Conservation (phyloP, 2,113 vertebrate genomes). For the Ramphastos sulfuratus region DNA sequence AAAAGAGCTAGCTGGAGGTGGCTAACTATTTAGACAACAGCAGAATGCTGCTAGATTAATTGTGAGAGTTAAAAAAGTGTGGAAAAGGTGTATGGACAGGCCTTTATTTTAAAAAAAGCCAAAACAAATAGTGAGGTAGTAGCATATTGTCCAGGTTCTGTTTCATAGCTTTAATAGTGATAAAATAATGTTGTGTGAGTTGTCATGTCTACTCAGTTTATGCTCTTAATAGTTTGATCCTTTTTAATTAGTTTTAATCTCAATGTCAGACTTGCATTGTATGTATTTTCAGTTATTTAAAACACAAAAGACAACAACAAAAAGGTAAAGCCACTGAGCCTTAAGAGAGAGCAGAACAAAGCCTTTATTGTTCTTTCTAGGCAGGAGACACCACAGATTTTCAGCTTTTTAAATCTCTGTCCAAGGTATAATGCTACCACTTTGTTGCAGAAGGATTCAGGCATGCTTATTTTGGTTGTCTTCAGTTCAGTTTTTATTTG, state of each 20-base stretch:
- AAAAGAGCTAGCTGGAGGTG: not conserved
- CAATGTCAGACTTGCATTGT: not conserved
- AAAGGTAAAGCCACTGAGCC: not conserved
- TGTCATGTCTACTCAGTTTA: not conserved
- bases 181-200: not conserved
- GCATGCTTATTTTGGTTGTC: not conserved
- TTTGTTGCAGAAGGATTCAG: not conserved
- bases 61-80: not conserved
- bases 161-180: not conserved
- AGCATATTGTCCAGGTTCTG: not conserved
- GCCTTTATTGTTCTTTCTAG: not conserved
- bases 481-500: not conserved
- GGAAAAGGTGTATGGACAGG: not conserved
- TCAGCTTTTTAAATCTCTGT: not conserved
- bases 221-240: not conserved
- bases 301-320: not conserved
- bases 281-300: not conserved
- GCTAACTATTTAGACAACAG: not conserved
- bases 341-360: not conserved
- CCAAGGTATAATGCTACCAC: not conserved
- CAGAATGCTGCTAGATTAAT: not conserved
- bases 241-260: not conserved
- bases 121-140: not conserved
- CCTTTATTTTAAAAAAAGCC: not conserved
- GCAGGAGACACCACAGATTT: not conserved